Percentiles rank a stretch among this genome's conserved stretches.
These are phyloP conservation scores for Herpailurus yagouaroundi DNA, from an alignment of 2,113 vertebrate species.

Conservation along the genomic window DNA sequence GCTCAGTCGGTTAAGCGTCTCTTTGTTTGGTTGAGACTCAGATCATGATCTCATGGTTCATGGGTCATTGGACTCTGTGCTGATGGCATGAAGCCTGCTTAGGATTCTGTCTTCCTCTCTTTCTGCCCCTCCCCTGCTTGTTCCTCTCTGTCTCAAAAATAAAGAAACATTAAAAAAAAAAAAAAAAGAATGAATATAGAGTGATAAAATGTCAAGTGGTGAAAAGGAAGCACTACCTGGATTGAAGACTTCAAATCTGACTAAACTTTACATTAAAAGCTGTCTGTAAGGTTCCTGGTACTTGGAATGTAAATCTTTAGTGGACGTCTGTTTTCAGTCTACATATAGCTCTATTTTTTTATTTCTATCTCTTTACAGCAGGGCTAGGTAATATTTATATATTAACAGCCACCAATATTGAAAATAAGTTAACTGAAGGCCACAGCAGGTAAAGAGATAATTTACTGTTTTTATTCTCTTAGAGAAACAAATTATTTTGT, in stretches of 20 bases:
- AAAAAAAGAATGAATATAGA: not conserved
- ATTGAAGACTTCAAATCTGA: constrained; percentile 16
- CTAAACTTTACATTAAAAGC: constrained; percentile 22
- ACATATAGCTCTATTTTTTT: constrained; percentile 15
- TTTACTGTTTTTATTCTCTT: constrained; percentile 18
- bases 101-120: too few relatives aligned
- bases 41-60: too few relatives aligned
- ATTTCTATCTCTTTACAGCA: not conserved
- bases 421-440: constrained; percentile 28
- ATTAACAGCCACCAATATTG: not conserved
- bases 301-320: constrained; percentile 44
- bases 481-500: constrained; percentile 49
- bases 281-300: not conserved
- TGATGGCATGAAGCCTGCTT: too few relatives aligned
- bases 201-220: not conserved
- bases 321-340: constrained; percentile 12
- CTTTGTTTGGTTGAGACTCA: too few relatives aligned
- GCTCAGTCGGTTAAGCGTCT: too few relatives aligned
- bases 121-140: too few relatives aligned
- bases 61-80: too few relatives aligned
- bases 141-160: too few relatives aligned
- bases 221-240: not conserved
- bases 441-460: not conserved
- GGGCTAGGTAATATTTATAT: constrained; percentile 5
- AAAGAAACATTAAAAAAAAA: too few relatives aligned